Percentiles rank a stretch among this genome's conserved stretches.
These are phyloP conservation scores for Lycaon pictus DNA, from an alignment of 2,113 vertebrate species.

Conservation along the genomic window DNA sequence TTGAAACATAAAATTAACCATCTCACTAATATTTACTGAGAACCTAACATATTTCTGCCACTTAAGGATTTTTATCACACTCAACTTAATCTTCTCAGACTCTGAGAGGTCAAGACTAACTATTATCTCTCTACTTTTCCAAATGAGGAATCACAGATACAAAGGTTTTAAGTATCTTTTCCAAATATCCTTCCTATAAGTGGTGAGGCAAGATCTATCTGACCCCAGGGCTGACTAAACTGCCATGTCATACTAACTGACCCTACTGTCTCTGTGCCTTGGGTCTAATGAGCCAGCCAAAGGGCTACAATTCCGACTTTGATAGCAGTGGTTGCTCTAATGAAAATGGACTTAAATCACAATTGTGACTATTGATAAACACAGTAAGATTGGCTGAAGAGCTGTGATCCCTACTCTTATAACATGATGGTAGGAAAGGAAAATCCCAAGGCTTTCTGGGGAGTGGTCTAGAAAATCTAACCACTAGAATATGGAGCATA, in stretches of 20 bases:
- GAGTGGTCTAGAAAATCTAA: background rate
- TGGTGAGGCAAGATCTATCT: background rate
- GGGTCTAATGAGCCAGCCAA: background rate
- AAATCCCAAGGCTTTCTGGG: background rate
- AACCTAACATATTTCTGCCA: background rate
- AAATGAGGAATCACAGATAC: background rate
- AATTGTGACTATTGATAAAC: background rate
- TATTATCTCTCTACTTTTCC: background rate
- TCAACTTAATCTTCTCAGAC: conserved; percentile 3
- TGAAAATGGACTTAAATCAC: background rate
- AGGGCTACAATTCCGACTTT: background rate
- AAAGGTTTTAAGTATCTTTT: background rate
- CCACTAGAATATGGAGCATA: background rate
- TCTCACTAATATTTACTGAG: background rate
- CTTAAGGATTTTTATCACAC: background rate
- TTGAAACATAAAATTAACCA: background rate
- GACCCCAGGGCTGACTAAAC: background rate
- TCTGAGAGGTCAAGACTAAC: background rate
- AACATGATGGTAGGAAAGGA: background rate
- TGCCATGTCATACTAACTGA: background rate
- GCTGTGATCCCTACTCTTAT: background rate
- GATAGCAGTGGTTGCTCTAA: background rate
- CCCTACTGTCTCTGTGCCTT: background rate
- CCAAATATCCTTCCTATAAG: background rate
- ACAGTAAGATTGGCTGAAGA: background rate